Percentiles rank a stretch among this genome's conserved stretches.
Conservation (phyloP, 2,888 invertebrate genomes). For the Oxystoma pomonae region DNA sequence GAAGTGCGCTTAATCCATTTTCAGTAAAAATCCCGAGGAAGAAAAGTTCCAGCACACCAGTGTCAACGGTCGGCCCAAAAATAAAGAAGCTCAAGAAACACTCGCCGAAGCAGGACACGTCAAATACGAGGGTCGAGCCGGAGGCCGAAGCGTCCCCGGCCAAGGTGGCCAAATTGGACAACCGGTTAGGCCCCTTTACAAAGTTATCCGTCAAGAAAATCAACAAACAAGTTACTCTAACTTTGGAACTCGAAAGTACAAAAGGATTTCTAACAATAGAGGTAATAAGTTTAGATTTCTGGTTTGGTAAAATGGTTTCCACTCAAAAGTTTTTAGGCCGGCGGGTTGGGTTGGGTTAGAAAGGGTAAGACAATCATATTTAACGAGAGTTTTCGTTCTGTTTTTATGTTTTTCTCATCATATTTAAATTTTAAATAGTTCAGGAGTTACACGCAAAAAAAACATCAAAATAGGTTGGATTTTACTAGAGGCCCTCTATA, state of each 20-base stretch:
- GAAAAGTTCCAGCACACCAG: conserved; percentile 8
- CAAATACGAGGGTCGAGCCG: conserved; percentile 10
- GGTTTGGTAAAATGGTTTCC: too few relatives aligned
- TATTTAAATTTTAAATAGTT: too few relatives aligned
- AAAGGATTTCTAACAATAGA: conserved; percentile 31
- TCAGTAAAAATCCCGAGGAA: conserved; percentile 13
- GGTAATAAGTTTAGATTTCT: conserved; percentile 28
- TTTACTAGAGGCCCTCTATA: too few relatives aligned
- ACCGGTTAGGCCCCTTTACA: conserved; percentile 26
- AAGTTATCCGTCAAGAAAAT: conserved; percentile 32
- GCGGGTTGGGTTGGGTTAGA: too few relatives aligned
- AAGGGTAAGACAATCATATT: too few relatives aligned
- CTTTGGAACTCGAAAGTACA: conserved; percentile 29
- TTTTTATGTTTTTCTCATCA: too few relatives aligned
- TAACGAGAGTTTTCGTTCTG: too few relatives aligned
- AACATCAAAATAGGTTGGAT: too few relatives aligned
- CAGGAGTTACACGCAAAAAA: too few relatives aligned
- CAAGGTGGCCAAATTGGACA: conserved; percentile 9
- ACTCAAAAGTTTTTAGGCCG: too few relatives aligned
- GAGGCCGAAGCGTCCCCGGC: conserved; percentile 3
- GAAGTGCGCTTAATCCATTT: too few relatives aligned
- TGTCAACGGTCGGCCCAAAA: conserved; percentile 19
- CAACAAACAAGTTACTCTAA: conserved; percentile 32
- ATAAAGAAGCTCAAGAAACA: conserved; percentile 22
- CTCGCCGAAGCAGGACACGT: conserved; percentile 6